Base-by-base conservation (phyloP, 2,797 vertebrate genomes). In the Bovichtus variegatus region DNA sequence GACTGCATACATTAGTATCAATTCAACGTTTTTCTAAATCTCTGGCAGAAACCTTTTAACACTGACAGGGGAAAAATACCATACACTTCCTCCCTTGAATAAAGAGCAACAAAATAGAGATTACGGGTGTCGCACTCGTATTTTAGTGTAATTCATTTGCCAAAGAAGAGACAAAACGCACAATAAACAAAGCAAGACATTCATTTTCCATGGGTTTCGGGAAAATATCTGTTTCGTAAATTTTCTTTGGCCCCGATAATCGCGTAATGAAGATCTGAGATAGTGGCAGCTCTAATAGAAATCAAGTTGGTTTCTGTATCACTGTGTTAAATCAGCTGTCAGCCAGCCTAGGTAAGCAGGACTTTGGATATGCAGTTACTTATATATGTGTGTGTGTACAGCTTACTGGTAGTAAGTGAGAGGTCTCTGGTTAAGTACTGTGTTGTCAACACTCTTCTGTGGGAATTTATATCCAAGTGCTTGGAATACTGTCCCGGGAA, bases 361-460 rank as follows among this genome's bases (percentile, higher is more conserved):
- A 73, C 73, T 76, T 67, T 72, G 66, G 16, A 66, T 74, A 44
- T 74, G 15, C 15, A 25, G 69, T 34, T 54, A 25, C 65, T 50
- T 63, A 25, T 61, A 27, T 77, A 12, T 57, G 29, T 82, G 34
- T 46, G 71, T 59, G 57, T 69, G 38, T 67, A 43, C 47, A 65
- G 70, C 23, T 76, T 5, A 40, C 38, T 57, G 44, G 21, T 62
- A 16, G 61, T 82, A 86, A 82, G 77, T 82, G 70, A 88, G 80
- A 90, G 49, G 71, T 81, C 67, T 73, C 83, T 70, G 73, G 76
- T 79, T 90, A 87, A 90, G 83, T 86, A 70, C 58, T 51, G 36
- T 81, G 85, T 85, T 91, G 88, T 92, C 91, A 91, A 85, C 92
- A 89, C 88, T 86, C 75, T 66, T 81, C 78, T 76, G 54, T 61